Conservation (phyloP, 2,113 vertebrate genomes). For the Seriola aureovittata region DNA sequence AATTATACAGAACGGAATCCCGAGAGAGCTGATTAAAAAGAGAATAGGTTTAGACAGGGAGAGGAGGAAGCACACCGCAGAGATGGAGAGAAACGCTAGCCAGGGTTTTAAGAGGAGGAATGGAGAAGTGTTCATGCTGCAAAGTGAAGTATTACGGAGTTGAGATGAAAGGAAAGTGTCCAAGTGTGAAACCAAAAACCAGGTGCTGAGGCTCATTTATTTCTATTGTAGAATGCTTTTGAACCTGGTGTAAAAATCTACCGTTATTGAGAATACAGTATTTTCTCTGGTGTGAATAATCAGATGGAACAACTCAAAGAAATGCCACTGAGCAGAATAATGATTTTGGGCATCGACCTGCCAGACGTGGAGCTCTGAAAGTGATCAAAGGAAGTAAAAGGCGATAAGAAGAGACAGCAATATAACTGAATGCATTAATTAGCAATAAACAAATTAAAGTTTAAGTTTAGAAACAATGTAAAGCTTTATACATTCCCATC, state of each 20-base stretch:
- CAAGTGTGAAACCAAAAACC: background rate
- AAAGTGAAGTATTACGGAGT: background rate
- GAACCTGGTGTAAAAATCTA: background rate
- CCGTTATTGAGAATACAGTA: background rate
- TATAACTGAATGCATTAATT: background rate
- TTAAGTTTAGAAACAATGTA: background rate
- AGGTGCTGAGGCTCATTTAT: constrained; percentile 8
- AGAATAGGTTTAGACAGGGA: constrained; percentile 55
- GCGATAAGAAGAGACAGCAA: background rate
- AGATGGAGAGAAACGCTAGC: constrained; percentile 15
- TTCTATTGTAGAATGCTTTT: background rate
- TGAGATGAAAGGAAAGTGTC: constrained; percentile 33
- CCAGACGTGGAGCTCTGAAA: background rate
- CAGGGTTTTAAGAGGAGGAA: constrained; percentile 8
- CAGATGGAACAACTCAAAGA: constrained; percentile 13
- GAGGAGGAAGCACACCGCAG: constrained; percentile 23
- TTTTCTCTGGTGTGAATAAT: background rate
- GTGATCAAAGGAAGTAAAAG: background rate
- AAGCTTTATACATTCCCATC: background rate
- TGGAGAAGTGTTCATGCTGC: background rate
- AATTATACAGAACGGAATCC: constrained; percentile 73
- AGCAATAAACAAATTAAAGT: background rate
- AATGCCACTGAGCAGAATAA: background rate
- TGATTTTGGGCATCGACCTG: background rate
- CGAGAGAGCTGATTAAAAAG: constrained; percentile 75